Conservation (phyloP, 1,140 invertebrate genomes). For the Drosophila bipectinata region DNA sequence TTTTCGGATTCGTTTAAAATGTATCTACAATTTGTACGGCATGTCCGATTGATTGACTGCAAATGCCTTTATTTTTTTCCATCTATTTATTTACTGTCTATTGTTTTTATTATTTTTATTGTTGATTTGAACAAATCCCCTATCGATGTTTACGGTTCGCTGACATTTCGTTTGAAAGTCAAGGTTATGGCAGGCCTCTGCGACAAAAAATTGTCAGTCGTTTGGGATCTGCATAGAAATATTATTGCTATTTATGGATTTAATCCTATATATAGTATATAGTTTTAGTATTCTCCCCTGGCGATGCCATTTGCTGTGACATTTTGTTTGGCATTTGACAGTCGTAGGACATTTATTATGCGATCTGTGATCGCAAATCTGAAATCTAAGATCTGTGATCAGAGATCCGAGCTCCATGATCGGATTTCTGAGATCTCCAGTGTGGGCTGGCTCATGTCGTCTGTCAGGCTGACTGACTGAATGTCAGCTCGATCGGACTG, state of each 20-base stretch:
- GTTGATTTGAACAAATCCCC: slow-evolving; percentile 40
- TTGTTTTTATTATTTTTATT: slow-evolving; percentile 43
- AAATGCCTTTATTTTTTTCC: slow-evolving; percentile 38
- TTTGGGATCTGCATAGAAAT: background rate
- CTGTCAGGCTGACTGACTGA: background rate
- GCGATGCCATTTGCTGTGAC: slow-evolving; percentile 53
- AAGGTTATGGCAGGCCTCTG: slow-evolving; percentile 42
- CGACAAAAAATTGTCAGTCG: slow-evolving; percentile 41
- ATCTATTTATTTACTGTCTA: slow-evolving; percentile 40
- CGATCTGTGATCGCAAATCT: slow-evolving; percentile 37
- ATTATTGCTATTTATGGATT: background rate
- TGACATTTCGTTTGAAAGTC: slow-evolving; percentile 59
- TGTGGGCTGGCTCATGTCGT: background rate
- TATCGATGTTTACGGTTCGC: slow-evolving; percentile 4
- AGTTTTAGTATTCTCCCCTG: slow-evolving; percentile 6
- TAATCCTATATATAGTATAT: background rate
- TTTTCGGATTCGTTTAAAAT: slow-evolving; percentile 56
- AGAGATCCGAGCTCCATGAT: slow-evolving; percentile 10
- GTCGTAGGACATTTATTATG: slow-evolving; percentile 70
- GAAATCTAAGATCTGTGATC: slow-evolving; percentile 12
- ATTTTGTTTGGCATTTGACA: slow-evolving; percentile 70
- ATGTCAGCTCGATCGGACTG: background rate
- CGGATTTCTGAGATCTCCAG: slow-evolving; percentile 9
- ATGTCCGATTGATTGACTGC: slow-evolving; percentile 64
- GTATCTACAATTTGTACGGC: slow-evolving; percentile 53